These are phyloP conservation scores for Nothobranchius kuhntae DNA, from an alignment of 2,113 vertebrate genomes.

Conservation along the genomic window DNA sequence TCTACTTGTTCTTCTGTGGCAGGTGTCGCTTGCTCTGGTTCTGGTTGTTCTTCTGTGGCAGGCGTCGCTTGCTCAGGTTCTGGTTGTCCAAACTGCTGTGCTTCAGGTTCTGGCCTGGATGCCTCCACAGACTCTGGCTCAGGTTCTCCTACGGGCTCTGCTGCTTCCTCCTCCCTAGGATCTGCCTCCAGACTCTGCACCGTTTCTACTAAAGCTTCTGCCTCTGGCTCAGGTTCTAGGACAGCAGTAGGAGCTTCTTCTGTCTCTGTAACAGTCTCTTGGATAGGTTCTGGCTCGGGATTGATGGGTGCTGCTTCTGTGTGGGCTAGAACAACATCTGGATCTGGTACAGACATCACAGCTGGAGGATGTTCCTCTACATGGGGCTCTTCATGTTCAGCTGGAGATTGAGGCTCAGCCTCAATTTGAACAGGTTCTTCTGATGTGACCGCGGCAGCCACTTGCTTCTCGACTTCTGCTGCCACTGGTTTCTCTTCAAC, in stretches of 20 bases:
- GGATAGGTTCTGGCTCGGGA: conserved; percentile 38
- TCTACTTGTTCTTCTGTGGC: conserved; percentile 2
- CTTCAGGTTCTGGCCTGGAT: conserved; percentile 2
- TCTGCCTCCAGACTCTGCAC: conserved; percentile 21
- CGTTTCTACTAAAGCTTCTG: conserved; percentile 10
- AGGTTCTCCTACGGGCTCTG: conserved; percentile 4
- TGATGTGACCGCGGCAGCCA: conserved; percentile 12
- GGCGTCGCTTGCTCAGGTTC: conserved; percentile 22
- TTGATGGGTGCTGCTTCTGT: conserved; percentile 20
- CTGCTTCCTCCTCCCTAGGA: conserved; percentile 1
- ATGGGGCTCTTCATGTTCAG: conserved; percentile 29
- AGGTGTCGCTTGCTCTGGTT: conserved; percentile 17
- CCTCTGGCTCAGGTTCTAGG: conserved; percentile 30
- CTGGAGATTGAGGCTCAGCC: conserved; percentile 32
- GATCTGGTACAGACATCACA: conserved; percentile 29
- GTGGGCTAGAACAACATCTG: conserved; percentile 9
- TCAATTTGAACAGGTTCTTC: conserved; percentile 31
- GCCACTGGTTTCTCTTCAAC: conserved; percentile 4
- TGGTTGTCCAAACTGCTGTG: conserved; percentile 12
- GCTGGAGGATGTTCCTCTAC: conserved; percentile 33
- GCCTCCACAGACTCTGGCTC: neutral
- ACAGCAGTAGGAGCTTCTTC: conserved; percentile 35
- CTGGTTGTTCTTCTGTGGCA: conserved; percentile 1
- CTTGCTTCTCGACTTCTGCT: conserved; percentile 12
- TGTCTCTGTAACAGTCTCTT: conserved; percentile 49